Evolutionary conservation across 1,140 invertebrate genomes (phyloP), one percentile per base, ranked within the genome.

Genomic region (Vanessa tameamea): DNA sequence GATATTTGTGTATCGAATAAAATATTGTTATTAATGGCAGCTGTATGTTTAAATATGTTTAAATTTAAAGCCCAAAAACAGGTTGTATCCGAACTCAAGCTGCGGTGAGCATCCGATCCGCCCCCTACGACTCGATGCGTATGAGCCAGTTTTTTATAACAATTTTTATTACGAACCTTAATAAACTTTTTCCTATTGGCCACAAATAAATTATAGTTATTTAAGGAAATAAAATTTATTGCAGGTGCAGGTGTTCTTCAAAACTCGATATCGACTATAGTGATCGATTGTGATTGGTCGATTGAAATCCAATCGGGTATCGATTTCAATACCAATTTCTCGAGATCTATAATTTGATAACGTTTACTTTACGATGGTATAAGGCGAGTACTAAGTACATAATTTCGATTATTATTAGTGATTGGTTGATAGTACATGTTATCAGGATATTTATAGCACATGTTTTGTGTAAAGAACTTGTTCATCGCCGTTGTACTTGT

Each of bases 151-250:
- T 89, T 90, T 90, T 91, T 82, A 79, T 78, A 69, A 57, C 68
- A 59, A 69, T 86, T 87, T 87, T 87, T 84, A 72, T 72, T 65
- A 79, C 69, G 68, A 76, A 69, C 79, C 69, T 81, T 85, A 85
- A 87, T 88, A 89, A 88, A 86, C 87, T 89, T 88, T 92, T 90
- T 90, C 87, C 87, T 86, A 90, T 90, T 89, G 88, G 88, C 82
- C 80, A 79, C 76, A 81, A 83, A 80, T 69, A 86, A 90, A 89
- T 88, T 88, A 89, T 84, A 86, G 75, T 69, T 83, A 80, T 85
- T 75, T 59, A 53, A 78, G 75, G 74, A 75, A 85, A 87, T 90
- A 82, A 90, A 89, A 90, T 92, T 90, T 90, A 90, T 90, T 89
- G 88, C 86, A 86, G 84, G 87, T 89, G 84, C 73, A 82, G 78